These are phyloP conservation scores for Semicossyphus pulcher DNA, from an alignment of 2,113 vertebrate species.

Conservation along the genomic window DNA sequence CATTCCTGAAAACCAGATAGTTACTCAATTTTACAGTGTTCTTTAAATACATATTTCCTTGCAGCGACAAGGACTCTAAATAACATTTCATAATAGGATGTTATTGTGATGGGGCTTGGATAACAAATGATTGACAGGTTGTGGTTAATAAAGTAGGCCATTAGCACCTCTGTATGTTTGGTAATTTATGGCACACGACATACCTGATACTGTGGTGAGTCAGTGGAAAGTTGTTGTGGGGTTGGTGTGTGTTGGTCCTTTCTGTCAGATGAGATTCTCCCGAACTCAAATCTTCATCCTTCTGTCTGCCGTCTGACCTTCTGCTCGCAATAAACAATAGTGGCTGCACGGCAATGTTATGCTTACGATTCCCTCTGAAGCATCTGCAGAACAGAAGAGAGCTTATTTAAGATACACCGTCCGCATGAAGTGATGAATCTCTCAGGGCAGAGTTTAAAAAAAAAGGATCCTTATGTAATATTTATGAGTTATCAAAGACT, in stretches of 20 bases:
- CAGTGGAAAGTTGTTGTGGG: constrained; percentile 45
- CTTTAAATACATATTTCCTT: background rate
- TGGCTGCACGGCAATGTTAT: constrained; percentile 25
- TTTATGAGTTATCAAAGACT: background rate
- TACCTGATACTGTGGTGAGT: constrained; percentile 41
- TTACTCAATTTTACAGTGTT: no score
- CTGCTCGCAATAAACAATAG: constrained; percentile 23
- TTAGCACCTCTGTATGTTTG: constrained; percentile 13
- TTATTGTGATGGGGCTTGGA: background rate
- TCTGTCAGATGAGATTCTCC: constrained; percentile 41
- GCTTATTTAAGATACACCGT: constrained; percentile 13
- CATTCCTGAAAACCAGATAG: background rate
- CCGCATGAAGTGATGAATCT: background rate
- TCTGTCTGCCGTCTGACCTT: constrained; percentile 35
- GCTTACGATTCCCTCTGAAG: background rate
- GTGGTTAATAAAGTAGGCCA: background rate
- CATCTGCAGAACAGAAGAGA: background rate
- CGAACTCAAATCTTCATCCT: constrained; percentile 31
- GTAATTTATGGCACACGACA: constrained; percentile 27
- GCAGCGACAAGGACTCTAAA: background rate
- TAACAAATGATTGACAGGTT: constrained; percentile 5
- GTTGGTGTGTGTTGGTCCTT: constrained; percentile 12
- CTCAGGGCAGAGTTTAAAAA: background rate
- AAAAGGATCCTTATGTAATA: background rate
- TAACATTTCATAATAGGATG: background rate